Base-by-base conservation (phyloP, 2,888 invertebrate genomes). In the Oscheius sp. region DNA sequence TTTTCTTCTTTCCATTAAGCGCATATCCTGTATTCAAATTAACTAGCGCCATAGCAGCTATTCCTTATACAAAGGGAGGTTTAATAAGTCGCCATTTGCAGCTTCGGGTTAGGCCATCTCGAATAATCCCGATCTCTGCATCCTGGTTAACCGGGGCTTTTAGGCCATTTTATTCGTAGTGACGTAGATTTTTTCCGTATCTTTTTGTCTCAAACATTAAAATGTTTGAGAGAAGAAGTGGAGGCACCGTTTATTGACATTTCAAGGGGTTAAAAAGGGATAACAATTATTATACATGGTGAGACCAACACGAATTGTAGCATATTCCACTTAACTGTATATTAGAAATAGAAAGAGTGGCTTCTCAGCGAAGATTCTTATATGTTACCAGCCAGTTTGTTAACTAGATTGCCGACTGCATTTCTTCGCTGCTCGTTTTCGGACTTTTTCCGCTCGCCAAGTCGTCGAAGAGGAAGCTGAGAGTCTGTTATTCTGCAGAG, bases 371-470 rank as follows among this genome's bases (percentile, higher is more conserved):
- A 41, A n/a, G 6, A 21, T 45, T 61, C 6, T 66, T 66, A 66
- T 29, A 66, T 23, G 21, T 52, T 66, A 13, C 52, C 66, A 16
- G 66, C 23, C 18, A 66, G 35, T 52, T 66, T 49, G 27, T 66
- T 49, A 49, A 52, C 52, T 25, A 52, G 29, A 29, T 29, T 66
- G 16, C 49, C 66, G 49, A 66, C 35, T 23, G 66, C 52, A 13
- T 66, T 25, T 66, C 52, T 66, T 9, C 66, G 49, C 27, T 52
- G 25, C 21, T 66, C 66, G 52, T 52, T 49, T 25, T 52, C 52
- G 49, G 66, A 52, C 66, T 66, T 66, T 52, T 66, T 49, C 29
- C 35, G 66, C 9, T 66, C 52, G n/a, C 66, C 66, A 25, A 66
- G 52, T 29, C 66, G 66, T 18, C 66, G 66, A n/a, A 66, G 35